Conservation (phyloP, 1,140 invertebrate genomes). For the Drosophila santomea region DNA sequence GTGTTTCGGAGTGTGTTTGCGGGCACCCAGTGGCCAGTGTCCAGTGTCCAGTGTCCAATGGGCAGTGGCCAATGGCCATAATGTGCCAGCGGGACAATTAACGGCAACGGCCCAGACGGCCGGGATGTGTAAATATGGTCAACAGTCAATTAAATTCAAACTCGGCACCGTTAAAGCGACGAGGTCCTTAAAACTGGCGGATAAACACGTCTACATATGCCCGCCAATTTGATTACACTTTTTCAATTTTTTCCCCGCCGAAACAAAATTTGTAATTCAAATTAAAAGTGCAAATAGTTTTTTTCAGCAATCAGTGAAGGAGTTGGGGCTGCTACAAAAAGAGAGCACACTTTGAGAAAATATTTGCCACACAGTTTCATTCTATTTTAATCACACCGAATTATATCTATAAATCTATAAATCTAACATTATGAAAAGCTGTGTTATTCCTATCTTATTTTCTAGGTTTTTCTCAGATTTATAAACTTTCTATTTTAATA, state of each 20-base stretch:
- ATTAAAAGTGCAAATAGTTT: constrained; percentile 81
- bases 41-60: constrained; percentile 13
- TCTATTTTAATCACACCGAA: not conserved
- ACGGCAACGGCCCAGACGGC: constrained; percentile 45
- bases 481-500: too few species aligned
- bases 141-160: constrained; percentile 81
- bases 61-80: constrained; percentile 52
- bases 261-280: constrained; percentile 81
- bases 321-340: not conserved
- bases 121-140: constrained; percentile 49
- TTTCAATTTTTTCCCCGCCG: constrained; percentile 45
- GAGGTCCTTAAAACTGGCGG: constrained; percentile 59
- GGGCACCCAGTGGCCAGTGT: constrained; percentile 44
- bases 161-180: constrained; percentile 71
- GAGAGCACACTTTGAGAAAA: not conserved
- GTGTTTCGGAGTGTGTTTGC: constrained; percentile 24
- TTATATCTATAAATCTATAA: too few species aligned
- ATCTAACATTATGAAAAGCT: too few species aligned
- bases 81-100: constrained; percentile 74
- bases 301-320: constrained; percentile 27
- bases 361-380: not conserved
- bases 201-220: constrained; percentile 52
- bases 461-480: too few species aligned
- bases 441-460: too few species aligned
- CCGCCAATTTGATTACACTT: constrained; percentile 76